These are phyloP conservation scores for Strix occidentalis DNA, from an alignment of 2,797 vertebrate genomes.

Conservation along the genomic window DNA sequence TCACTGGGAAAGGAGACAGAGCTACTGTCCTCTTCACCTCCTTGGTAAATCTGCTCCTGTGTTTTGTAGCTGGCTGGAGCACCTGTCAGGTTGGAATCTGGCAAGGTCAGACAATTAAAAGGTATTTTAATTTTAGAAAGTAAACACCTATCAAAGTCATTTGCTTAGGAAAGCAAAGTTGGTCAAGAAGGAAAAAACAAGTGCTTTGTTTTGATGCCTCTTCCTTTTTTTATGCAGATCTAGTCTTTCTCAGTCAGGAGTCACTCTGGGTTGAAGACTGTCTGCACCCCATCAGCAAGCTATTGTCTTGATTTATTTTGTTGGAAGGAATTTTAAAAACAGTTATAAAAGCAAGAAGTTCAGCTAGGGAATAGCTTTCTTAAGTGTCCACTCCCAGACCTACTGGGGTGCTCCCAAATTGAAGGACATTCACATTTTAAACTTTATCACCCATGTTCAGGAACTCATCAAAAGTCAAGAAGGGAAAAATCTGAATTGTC, in stretches of 20 bases:
- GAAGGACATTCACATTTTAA: background rate
- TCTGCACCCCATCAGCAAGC: background rate
- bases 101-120: background rate
- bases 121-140: background rate
- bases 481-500: background rate
- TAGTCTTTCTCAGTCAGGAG: background rate
- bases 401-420: background rate
- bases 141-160: background rate
- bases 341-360: background rate
- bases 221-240: background rate
- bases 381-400: background rate
- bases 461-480: background rate
- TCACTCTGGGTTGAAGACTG: background rate
- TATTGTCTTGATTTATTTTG: background rate
- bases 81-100: background rate
- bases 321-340: background rate
- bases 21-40: background rate
- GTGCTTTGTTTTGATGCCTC: background rate
- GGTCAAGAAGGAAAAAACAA: background rate
- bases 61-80: background rate
- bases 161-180: background rate
- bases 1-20: background rate
- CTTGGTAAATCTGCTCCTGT: background rate
- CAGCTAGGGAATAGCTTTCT: background rate
- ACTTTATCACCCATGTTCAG: background rate